Evolutionary conservation across 2,888 invertebrate genomes (phyloP).

Genomic region (Hyles lineata): DNA sequence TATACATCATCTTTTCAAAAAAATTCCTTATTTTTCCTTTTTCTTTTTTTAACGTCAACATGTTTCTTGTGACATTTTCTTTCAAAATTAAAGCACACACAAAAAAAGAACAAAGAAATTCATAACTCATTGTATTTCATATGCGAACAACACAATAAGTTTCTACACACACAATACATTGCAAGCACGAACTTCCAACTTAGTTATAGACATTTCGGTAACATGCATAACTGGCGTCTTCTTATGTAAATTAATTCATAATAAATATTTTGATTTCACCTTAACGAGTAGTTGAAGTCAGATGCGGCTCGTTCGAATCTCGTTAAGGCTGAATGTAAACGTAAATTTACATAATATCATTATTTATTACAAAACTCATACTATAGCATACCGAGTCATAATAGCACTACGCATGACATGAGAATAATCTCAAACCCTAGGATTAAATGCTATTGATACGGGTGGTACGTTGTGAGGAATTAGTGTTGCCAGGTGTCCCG

Average conservation of each 20-base stretch:
- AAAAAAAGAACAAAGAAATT: too few relatives aligned
- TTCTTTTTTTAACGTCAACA: too few relatives aligned
- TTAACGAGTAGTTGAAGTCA: constrained; percentile 76
- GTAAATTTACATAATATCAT: constrained; percentile 76
- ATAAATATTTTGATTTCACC: constrained; percentile 80
- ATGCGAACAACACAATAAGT: too few relatives aligned
- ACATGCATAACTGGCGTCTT: constrained; percentile 69
- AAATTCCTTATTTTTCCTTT: too few relatives aligned
- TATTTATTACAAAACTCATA: constrained; percentile 68
- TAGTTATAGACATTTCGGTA: constrained; percentile 47
- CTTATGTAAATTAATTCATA: constrained; percentile 82
- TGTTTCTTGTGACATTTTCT: too few relatives aligned
- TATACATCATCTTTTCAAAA: too few relatives aligned
- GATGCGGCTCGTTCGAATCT: constrained; percentile 68
- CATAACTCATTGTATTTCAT: too few relatives aligned
- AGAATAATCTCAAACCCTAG: constrained; percentile 14
- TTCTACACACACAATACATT: neutral
- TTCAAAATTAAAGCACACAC: too few relatives aligned
- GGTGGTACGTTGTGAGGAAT: neutral
- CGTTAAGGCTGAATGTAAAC: constrained; percentile 73
- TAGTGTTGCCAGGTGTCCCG: too few relatives aligned
- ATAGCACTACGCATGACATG: constrained; percentile 32
- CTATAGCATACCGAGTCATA: constrained; percentile 51
- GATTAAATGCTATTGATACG: constrained; percentile 10
- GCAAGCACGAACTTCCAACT: constrained; percentile 1